phyloP scores from a whole-genome alignment of 1,140 invertebrate species.

The Hylaeus volcanicus region DNA sequence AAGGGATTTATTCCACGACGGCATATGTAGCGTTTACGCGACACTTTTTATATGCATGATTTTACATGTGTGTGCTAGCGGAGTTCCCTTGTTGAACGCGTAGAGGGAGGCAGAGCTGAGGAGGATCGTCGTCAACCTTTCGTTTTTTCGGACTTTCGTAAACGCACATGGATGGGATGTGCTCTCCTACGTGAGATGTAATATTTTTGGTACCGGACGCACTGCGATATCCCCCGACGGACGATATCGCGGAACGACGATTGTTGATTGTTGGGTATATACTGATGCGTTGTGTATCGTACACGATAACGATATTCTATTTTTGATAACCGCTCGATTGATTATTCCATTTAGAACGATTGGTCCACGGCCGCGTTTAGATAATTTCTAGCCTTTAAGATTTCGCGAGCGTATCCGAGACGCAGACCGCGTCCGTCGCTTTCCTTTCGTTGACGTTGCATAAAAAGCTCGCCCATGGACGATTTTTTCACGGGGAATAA shows the following conservation, averaged over 20 bases:
- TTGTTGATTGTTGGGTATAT: slow-evolving; percentile 44
- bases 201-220: slow-evolving; percentile 37
- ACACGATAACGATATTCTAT: slow-evolving; percentile 45
- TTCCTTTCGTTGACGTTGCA: slow-evolving; percentile 17
- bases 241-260: slow-evolving; percentile 25
- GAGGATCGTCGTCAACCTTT: slow-evolving; percentile 29
- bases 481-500: slow-evolving; percentile 3
- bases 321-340: slow-evolving; percentile 51
- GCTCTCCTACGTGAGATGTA: slow-evolving; percentile 16
- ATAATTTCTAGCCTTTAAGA: slow-evolving; percentile 37
- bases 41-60: slow-evolving; percentile 59
- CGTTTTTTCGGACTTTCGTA: slow-evolving; percentile 16
- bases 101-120: background rate
- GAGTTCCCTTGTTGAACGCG: background rate
- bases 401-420: background rate
- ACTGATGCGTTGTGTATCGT: slow-evolving; percentile 37
- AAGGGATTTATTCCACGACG: slow-evolving; percentile 64
- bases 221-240: background rate
- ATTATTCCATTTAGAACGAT: slow-evolving; percentile 33
- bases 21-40: slow-evolving; percentile 40
- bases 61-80: slow-evolving; percentile 30
- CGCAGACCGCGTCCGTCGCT: background rate
- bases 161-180: background rate
- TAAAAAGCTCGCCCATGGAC: background rate
- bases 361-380: slow-evolving; percentile 25